These are phyloP conservation scores for Alca torda DNA, from an alignment of 2,797 vertebrate species.

Conservation along the genomic window DNA sequence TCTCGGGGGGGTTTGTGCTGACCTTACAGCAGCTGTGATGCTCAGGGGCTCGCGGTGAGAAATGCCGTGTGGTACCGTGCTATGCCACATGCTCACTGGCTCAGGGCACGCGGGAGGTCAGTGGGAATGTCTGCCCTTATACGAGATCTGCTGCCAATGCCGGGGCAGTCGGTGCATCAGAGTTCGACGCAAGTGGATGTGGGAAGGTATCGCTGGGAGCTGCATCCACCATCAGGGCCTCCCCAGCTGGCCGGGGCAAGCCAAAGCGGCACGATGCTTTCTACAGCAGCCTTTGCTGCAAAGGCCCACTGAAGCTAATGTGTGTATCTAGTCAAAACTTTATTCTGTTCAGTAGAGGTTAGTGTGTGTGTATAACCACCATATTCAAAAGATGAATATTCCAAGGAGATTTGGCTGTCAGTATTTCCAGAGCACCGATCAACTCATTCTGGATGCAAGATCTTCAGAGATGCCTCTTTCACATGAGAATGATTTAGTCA, in stretches of 20 bases:
- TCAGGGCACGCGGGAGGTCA: neutral
- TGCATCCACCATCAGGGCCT: neutral
- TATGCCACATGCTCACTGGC: neutral
- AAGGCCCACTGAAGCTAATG: neutral
- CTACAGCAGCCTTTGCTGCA: neutral
- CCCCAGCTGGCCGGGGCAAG: no score
- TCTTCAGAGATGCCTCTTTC: neutral
- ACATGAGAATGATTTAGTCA: neutral
- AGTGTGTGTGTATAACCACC: neutral
- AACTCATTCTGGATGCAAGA: neutral
- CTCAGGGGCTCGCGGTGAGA: neutral
- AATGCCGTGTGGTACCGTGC: rapidly evolving
- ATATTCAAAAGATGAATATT: neutral
- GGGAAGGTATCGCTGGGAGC: neutral
- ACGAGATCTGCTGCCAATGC: rapidly evolving
- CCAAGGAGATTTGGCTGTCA: neutral
- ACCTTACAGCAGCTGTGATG: neutral
- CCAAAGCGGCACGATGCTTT: neutral
- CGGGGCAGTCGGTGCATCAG: rapidly evolving
- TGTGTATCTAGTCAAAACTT: neutral
- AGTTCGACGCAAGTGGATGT: rapidly evolving
- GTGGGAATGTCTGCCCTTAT: neutral
- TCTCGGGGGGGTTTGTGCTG: rapidly evolving
- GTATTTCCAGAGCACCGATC: neutral
- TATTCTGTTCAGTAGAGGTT: neutral